Base-by-base conservation (phyloP, 1,140 invertebrate species). In the Megalonaias nervosa region DNA sequence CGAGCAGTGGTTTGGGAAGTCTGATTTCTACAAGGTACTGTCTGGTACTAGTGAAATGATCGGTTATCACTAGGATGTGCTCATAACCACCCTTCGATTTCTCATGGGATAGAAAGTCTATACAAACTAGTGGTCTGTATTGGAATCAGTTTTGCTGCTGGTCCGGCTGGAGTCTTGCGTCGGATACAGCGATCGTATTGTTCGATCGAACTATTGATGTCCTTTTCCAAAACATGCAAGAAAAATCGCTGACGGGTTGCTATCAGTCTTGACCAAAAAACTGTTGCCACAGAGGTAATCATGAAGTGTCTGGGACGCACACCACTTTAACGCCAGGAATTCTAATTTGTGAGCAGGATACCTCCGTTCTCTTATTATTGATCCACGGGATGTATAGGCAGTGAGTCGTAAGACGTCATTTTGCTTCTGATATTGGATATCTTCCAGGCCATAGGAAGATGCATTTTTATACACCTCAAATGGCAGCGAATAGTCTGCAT, bases 391-490 rank as follows among this genome's bases (percentile, higher is more conserved):
- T 14, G 67, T 74, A 74, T 79, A 85, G 6, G 79, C 71, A 6
- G 85, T 77, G 0, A 76, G 67, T 31, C 72, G n/a, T 60, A 76
- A 69, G 9, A 69, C 48, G 56, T 77, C 71, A 15, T 83, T 75
- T 55, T 82, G 67, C 26, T 55, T 55, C 73, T 88, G 88, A 23
- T 78, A 82, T 48, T 89, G 76, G 1, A 86, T 84, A 14, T 81
- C 83, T 58, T 85, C 87, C 13, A 88, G 23, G 11, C 83, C 86
- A 21, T 58, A 9, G 23, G 75, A 55, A 57, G 67, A 79, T 15
- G 81, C 84, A 68, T 87, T 85, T n/a, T 71, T 78, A 55, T 84
- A 78, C 5, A 87, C 26, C 48, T 76, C 78, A 79, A 85, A 87
- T 0, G 67, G 81, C 16, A 55, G 23, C 13, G 38, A 55, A 12